Evolutionary conservation across 2,797 vertebrate genomes (phyloP).

Genomic region (Pseudochromis fuscus): DNA sequence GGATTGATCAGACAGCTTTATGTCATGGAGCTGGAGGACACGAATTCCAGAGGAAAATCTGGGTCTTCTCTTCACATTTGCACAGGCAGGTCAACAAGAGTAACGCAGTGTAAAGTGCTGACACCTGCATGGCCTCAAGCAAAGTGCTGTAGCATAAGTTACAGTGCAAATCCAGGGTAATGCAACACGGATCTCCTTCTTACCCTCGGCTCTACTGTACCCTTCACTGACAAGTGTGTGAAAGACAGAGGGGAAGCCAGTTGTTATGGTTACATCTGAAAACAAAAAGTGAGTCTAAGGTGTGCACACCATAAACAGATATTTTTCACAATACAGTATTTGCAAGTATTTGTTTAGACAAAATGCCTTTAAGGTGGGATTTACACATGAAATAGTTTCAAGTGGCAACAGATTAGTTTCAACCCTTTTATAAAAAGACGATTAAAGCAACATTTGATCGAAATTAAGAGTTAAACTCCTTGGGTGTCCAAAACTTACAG

Average conservation of each 20-base stretch:
- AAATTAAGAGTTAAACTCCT: not conserved
- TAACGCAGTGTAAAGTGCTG: conserved; percentile 37
- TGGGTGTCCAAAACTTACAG: not conserved
- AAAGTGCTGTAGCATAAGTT: conserved; percentile 12
- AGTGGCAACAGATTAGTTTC: not conserved
- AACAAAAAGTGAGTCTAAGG: not conserved
- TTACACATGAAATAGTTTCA: too few species aligned
- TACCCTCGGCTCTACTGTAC: conserved; percentile 7
- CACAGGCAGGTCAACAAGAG: conserved; percentile 11
- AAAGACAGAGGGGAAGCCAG: conserved; percentile 32
- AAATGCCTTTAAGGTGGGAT: conserved; percentile 15
- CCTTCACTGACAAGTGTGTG: conserved; percentile 14
- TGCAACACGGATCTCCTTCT: conserved; percentile 14
- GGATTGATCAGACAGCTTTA: conserved; percentile 32
- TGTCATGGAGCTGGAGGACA: conserved; percentile 16
- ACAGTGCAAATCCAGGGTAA: conserved; percentile 40
- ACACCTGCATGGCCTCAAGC: conserved; percentile 63
- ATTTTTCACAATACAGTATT: conserved; percentile 20
- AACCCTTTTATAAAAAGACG: not conserved
- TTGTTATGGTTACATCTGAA: conserved; percentile 29
- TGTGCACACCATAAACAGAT: conserved; percentile 31
- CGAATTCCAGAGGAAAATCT: conserved; percentile 55
- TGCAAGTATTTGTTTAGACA: conserved; percentile 4
- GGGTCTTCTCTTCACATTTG: conserved; percentile 17
- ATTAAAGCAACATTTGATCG: conserved; percentile 1